Base-by-base conservation (phyloP, 2,888 invertebrate species). In the Thyatira batis region DNA sequence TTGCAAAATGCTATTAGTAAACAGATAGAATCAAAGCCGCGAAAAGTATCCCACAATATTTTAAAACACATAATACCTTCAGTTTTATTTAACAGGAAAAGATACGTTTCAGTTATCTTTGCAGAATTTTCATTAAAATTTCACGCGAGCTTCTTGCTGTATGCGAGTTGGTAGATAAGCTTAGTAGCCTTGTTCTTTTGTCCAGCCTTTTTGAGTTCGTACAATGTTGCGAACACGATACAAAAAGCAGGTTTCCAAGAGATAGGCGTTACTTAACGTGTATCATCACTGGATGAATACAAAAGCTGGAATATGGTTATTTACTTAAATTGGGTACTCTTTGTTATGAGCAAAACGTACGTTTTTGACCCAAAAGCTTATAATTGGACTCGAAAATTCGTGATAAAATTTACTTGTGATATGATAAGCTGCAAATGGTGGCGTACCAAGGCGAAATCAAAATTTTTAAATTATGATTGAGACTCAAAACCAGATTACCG, bases 21-120 rank as follows among this genome's bases (percentile, higher is more conserved):
- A n/a, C n/a, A n/a, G n/a, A 13, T n/a, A 39, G 39, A 13, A 1
- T 39, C 20, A 3, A 2, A 17, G 13, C 17, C 13, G 20, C 20
- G 13, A 46, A 13, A 33, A 33, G 30, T 2, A 46, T 25, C 17
- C 2, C 17, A 17, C 27, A 13, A 17, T 21, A 45, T 45, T 25
- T 27, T 27, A 17, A 9, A 13, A 5, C 46, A 9, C 17, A 46
- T 46, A 10, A 46, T 6, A 46, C 23, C n/a, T n/a, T n/a, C n/a
- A 25, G 46, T 60, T 57, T 55, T 43, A 52, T 55, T 57, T 57
- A 57, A 53, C 56, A 21, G 45, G 55, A 62, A 65, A 53, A 58
- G 52, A 60, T 60, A 60, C 61, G 61, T 61, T 65, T 67, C 65
- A 72, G 66, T 69, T 71, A 69, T 69, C 65, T 67, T 56, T 61